Conservation (phyloP, 1,140 invertebrate genomes). For the Drosophila tsacasi region DNA sequence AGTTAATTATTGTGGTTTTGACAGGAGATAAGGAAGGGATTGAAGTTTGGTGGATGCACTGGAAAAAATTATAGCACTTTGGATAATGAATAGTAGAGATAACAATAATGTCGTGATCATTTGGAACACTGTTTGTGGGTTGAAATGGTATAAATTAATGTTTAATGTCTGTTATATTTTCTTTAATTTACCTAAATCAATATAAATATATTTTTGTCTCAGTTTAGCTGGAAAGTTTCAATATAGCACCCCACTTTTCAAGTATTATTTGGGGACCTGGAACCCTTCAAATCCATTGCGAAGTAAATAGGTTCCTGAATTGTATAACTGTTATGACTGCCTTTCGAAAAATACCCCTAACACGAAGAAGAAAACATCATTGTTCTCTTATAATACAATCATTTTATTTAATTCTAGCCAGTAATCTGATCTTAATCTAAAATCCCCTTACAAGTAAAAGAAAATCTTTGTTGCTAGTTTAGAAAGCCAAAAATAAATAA, state of each 20-base stretch:
- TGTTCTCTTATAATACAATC: conserved; percentile 1
- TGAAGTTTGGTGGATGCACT: neutral
- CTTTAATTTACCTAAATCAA: neutral
- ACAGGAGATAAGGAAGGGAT: conserved; percentile 30
- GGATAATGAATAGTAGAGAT: too few species aligned
- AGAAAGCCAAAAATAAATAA: conserved; percentile 31
- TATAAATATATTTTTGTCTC: neutral
- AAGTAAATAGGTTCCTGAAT: conserved; percentile 11
- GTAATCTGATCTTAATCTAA: conserved; percentile 16
- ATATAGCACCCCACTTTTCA: neutral
- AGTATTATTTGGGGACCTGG: neutral
- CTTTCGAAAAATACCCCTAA: neutral
- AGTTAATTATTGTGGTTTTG: conserved; percentile 48
- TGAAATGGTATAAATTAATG: too few species aligned
- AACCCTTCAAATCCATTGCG: conserved; percentile 13
- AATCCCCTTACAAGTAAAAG: conserved; percentile 37
- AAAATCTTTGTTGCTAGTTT: conserved; percentile 53
- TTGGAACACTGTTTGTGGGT: neutral
- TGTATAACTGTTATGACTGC: conserved; percentile 14
- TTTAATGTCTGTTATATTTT: too few species aligned
- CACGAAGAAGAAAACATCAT: neutral
- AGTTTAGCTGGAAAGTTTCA: neutral
- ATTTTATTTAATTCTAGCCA: conserved; percentile 7
- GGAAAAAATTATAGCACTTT: neutral
- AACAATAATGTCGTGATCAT: neutral